Conservation (phyloP, 2,113 vertebrate genomes). For the Pseudorasbora parva region DNA sequence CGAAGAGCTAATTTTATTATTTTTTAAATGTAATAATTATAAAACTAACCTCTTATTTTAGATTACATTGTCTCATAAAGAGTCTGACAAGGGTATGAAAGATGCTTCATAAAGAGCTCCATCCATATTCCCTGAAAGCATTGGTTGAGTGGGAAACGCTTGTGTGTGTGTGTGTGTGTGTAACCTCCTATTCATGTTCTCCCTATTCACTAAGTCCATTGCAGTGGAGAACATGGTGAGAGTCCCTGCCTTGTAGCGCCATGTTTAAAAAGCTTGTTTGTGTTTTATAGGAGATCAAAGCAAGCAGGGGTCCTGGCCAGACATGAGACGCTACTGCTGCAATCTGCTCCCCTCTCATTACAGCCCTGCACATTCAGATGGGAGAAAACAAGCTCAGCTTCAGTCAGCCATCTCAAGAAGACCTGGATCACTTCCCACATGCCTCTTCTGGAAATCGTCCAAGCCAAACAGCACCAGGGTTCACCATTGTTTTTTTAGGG, state of each 20-base stretch:
- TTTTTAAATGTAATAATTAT: background rate
- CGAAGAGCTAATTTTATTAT: background rate
- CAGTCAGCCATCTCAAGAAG: conserved; percentile 13
- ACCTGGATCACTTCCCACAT: conserved; percentile 54
- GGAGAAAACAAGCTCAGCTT: conserved; percentile 59
- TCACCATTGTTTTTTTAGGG: background rate
- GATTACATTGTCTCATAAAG: background rate
- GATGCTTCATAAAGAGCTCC: background rate
- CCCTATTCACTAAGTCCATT: conserved; percentile 59
- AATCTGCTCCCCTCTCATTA: conserved; percentile 73
- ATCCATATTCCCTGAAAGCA: conserved; percentile 12
- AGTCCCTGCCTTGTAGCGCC: conserved; percentile 58
- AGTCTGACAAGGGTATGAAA: background rate
- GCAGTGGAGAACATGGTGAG: conserved; percentile 42
- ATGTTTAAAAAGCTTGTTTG: conserved; percentile 74
- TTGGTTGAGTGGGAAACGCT: background rate
- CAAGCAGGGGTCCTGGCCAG: conserved; percentile 72
- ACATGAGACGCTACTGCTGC: conserved; percentile 72
- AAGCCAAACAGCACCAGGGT: conserved; percentile 44
- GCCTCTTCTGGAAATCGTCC: conserved; percentile 37
- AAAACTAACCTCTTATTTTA: background rate
- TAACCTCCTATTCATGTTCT: conserved; percentile 1
- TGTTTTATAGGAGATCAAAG: conserved; percentile 76
- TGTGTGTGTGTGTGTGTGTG: conserved; percentile 40
- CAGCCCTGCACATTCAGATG: conserved; percentile 25